phyloP scores from a whole-genome alignment of 2,113 vertebrate species.

The Eudorcas thomsonii region DNA sequence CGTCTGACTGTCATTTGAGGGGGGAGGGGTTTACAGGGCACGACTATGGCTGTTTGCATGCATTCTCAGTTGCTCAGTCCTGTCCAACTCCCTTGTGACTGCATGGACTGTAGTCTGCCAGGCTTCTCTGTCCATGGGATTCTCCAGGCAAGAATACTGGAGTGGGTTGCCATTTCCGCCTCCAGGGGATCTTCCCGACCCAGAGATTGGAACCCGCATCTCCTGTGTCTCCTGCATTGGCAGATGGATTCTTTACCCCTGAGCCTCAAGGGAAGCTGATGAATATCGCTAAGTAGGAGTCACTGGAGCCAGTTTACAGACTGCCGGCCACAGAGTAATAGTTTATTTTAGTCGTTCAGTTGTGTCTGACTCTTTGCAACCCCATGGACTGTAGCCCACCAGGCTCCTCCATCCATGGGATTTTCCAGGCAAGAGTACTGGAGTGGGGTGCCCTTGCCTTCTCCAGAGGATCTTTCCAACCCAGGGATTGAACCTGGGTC shows the following conservation, averaged over 20 bases:
- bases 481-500: too few species aligned
- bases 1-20: background rate
- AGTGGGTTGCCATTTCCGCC: background rate
- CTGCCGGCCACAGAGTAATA: background rate
- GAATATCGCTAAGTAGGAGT: background rate
- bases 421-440: too few species aligned
- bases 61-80: background rate
- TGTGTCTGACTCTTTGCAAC: too few species aligned
- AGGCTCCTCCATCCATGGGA: too few species aligned
- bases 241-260: background rate
- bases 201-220: background rate
- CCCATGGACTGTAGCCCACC: too few species aligned
- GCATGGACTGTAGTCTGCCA: background rate
- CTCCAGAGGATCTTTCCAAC: too few species aligned
- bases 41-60: background rate
- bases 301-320: background rate
- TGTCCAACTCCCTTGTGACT: background rate
- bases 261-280: background rate
- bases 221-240: background rate
- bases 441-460: too few species aligned
- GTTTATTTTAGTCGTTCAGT: too few species aligned
- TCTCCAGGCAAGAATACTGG: background rate
- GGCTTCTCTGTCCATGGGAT: background rate
- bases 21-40: background rate
- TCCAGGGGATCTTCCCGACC: background rate